Conservation (phyloP, 2,113 vertebrate species). For the Oreochromis tanganicae region DNA sequence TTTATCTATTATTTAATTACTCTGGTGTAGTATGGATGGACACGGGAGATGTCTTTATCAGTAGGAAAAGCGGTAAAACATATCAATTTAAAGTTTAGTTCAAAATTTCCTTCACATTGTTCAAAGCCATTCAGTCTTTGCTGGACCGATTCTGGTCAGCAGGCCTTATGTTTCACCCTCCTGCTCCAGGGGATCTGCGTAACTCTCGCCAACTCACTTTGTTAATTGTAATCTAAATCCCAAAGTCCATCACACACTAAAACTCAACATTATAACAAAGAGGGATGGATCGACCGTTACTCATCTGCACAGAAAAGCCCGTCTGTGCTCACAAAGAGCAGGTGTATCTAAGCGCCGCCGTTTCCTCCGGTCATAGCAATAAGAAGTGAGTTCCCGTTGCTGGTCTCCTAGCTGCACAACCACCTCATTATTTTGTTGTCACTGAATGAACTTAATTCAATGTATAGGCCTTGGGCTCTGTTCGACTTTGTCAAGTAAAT, state of each 20-base stretch:
- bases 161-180: neutral
- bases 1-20: neutral
- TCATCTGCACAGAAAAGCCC: neutral
- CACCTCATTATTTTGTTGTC: conserved; percentile 44
- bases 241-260: neutral
- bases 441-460: conserved; percentile 28
- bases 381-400: neutral
- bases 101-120: neutral
- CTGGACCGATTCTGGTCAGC: neutral
- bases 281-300: neutral
- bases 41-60: neutral
- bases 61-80: neutral
- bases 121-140: neutral
- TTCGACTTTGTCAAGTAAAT: conserved; percentile 60
- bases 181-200: neutral
- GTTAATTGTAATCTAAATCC: neutral
- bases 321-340: neutral
- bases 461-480: conserved; percentile 47
- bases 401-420: neutral
- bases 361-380: neutral
- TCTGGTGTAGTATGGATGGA: neutral
- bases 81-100: neutral
- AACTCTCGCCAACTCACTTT: fast-evolving
- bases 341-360: neutral
- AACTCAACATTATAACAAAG: neutral